These are phyloP conservation scores for Venturia canescens DNA, from an alignment of 1,140 invertebrate genomes.

Conservation along the genomic window DNA sequence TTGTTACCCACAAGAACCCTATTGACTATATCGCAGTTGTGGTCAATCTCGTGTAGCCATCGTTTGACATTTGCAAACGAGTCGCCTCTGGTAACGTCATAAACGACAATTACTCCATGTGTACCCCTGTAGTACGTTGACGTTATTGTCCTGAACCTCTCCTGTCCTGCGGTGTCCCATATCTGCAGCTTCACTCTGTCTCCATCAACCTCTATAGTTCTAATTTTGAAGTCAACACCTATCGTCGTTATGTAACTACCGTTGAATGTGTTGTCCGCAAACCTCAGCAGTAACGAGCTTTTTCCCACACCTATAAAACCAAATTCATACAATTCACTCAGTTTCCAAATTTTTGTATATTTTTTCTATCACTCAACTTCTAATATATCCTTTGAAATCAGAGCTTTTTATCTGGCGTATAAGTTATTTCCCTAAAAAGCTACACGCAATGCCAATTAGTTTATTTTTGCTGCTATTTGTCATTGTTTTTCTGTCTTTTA, in stretches of 20 bases:
- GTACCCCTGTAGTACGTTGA: constrained; percentile 98
- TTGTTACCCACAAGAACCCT: constrained; percentile 99
- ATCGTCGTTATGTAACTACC: constrained; percentile 99
- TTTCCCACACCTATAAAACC: constrained; percentile 95
- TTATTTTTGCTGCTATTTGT: too few species aligned
- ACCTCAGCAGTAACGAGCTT: constrained; percentile 96
- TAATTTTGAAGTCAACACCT: constrained; percentile 99
- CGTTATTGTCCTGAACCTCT: constrained; percentile 97
- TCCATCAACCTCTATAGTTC: constrained; percentile 96
- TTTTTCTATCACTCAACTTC: not conserved
- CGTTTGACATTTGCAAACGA: constrained; percentile 99
- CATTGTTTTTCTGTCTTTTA: too few species aligned
- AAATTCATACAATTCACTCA: constrained; percentile 11
- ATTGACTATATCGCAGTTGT: constrained; percentile 99
- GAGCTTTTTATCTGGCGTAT: too few species aligned
- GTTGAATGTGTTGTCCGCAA: constrained; percentile 98
- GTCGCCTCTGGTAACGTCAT: constrained; percentile 99
- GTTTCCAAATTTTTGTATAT: not conserved
- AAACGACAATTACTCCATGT: constrained; percentile 99
- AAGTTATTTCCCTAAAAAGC: too few species aligned
- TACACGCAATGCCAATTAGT: too few species aligned
- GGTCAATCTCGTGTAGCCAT: constrained; percentile 98
- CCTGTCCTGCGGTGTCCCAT: constrained; percentile 97
- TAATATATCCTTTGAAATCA: too few species aligned
- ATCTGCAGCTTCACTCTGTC: constrained; percentile 98